Base-by-base conservation (phyloP, 2,888 invertebrate species). In the Eilema depressum region DNA sequence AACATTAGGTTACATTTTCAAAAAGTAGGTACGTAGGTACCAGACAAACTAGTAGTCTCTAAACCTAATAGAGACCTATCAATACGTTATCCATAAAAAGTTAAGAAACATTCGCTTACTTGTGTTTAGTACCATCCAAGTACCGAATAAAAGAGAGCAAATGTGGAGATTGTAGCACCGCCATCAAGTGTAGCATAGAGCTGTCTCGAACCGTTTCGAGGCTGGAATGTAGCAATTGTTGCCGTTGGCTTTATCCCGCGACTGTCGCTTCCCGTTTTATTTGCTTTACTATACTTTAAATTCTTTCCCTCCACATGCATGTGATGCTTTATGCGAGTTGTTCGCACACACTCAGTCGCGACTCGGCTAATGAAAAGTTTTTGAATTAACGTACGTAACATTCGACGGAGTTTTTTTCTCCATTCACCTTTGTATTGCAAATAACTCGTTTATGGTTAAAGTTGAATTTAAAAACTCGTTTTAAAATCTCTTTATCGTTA, bases 361-460 rank as follows among this genome's bases (percentile, higher is more conserved):
- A 91, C 86, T 88, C 90, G 79, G 77, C 82, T 91, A 93, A 94
- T 93, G 93, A 91, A 94, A 94, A 94, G 94, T 94, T 94, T 95
- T 92, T 94, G 91, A 94, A 94, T 93, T 92, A 93, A 91, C 92
- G 91, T 91, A 90, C 89, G 90, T 90, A 89, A 89, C 89, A 85
- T 88, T 87, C 88, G 85, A 86, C 83, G 82, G 81, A 83, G 83
- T 91, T 91, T 91, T n/a, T 53, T 89, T 83, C 69, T 71, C 84
- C 83, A 84, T 88, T 89, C 82, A 85, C 86, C 86, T 91, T 91
- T 93, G 90, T 91, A 93, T 92, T 91, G 89, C 90, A 91, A 87
- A 89, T 88, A 89, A 90, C 88, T 90, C 86, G 81, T 89, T 89
- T 88, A 87, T 87, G 86, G 85, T 84, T 85, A 80, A 89, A 91